These are phyloP conservation scores for Sebastes oblongus DNA, from an alignment of 2,797 vertebrate genomes.

Conservation along the genomic window DNA sequence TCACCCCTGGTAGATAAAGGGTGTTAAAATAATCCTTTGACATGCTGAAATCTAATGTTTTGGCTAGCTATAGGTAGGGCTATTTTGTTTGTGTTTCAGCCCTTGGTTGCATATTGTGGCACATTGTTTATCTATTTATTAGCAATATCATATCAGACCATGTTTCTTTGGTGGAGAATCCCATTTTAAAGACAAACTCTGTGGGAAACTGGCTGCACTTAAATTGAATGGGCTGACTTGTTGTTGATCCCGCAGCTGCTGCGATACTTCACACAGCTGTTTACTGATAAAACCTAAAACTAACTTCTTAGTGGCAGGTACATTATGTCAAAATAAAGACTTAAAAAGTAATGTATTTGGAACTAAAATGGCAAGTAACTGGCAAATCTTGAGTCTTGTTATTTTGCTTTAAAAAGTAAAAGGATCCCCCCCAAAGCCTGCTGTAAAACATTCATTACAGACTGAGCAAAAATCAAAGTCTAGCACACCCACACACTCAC, in stretches of 20 bases:
- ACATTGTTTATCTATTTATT: background rate
- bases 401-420: slow-evolving; percentile 2
- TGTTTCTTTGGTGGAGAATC: background rate
- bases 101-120: background rate
- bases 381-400: background rate
- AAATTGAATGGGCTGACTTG: background rate
- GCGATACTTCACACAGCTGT: background rate
- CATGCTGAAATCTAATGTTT: background rate
- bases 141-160: background rate
- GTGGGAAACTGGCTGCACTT: background rate
- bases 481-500: background rate
- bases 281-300: background rate
- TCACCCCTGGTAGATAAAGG: background rate
- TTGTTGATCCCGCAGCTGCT: background rate
- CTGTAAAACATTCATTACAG: slow-evolving; percentile 25
- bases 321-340: background rate
- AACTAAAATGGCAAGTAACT: background rate
- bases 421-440: background rate
- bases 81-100: background rate
- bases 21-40: background rate
- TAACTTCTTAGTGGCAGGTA: background rate
- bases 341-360: background rate
- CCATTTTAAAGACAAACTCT: background rate
- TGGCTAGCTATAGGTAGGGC: background rate
- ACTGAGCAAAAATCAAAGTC: slow-evolving; percentile 14